Base-by-base conservation (phyloP, 2,797 vertebrate species). In the Neopelma chrysocephalum region DNA sequence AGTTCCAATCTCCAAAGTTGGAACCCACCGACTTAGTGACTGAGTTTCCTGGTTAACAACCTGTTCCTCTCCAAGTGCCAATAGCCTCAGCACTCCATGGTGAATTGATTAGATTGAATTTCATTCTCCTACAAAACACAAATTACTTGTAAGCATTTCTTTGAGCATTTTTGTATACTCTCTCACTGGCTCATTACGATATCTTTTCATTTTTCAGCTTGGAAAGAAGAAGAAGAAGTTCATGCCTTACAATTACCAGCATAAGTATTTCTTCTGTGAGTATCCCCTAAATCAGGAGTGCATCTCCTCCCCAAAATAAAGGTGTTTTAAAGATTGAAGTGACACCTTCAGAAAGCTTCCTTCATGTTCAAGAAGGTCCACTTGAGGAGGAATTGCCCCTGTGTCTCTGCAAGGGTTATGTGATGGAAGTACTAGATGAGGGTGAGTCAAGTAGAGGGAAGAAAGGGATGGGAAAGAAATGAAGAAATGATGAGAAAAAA, bases 221-320 rank as follows among this genome's bases (percentile, higher is more conserved):
- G 98, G 98, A 76, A 97, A 97, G 61, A 93, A 97, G 96, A 98
- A 98, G 97, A 98, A 98, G 69, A 98, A 98, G 75, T 98, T 98
- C 89, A 98, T 98, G 98, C 98, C 98, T 7, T 98, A 98, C 91
- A 98, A 98, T 64, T 96, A 98, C 73, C 98, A 98, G 88, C 98
- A 98, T 81, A 98, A 97, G 21, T 98, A 98, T 94, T 98, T 98
- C 92, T 85, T 97, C 89, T 62, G 98, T 98, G 95, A 98, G 98
- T 98, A 92, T 82, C 58, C 8, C 17, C 14, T 54, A 62, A 71
- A 68, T 4, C 42, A 22, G 8, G 11, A 45, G 9, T 32, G 9
- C 12, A 6, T 69, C 29, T 72, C 29, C 16, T 50, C 26, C 38
- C 19, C 25, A 61, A 16, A 93, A 73, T 10, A 43, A 10, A 54